These are phyloP conservation scores for Mastigias papua DNA, from an alignment of 30 jellyfish, hydroid and myxozoan genomes.

Conservation along the genomic window DNA sequence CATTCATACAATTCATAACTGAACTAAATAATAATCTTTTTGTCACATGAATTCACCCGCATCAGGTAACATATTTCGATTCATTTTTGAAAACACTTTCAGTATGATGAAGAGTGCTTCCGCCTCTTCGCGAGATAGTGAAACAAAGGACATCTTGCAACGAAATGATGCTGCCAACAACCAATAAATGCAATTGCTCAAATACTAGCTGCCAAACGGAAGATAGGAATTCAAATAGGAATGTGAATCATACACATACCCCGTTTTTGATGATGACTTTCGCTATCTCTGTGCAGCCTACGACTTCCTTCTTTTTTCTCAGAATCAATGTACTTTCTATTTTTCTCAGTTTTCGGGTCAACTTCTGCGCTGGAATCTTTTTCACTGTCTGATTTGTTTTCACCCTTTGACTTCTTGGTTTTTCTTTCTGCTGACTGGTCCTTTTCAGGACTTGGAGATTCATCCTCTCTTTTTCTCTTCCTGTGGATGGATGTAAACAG, in stretches of 20 bases:
- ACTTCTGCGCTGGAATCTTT: constrained; percentile 52
- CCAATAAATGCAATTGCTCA: too few relatives aligned
- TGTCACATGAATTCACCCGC: too few relatives aligned
- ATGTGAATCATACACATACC: constrained; percentile 10
- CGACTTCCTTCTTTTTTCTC: constrained; percentile 51
- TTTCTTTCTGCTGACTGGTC: constrained; percentile 62
- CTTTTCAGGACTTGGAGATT: constrained; percentile 45
- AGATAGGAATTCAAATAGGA: not conserved
- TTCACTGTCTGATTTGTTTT: constrained; percentile 49
- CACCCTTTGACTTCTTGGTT: constrained; percentile 58
- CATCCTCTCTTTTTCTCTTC: constrained; percentile 68
- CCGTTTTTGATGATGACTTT: constrained; percentile 48
- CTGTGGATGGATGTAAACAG: not conserved
- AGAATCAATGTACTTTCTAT: constrained; percentile 21
- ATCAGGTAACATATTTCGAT: too few relatives aligned
- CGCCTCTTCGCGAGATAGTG: too few relatives aligned
- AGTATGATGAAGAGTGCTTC: too few relatives aligned
- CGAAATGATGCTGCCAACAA: too few relatives aligned
- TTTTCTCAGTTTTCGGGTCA: constrained; percentile 42
- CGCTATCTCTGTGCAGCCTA: constrained; percentile 47
- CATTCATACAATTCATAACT: too few relatives aligned
- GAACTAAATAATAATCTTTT: too few relatives aligned
- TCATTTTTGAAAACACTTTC: too few relatives aligned
- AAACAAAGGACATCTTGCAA: too few relatives aligned
- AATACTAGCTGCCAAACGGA: not conserved